These are phyloP conservation scores for Dicaeum eximium DNA, from an alignment of 2,113 vertebrate species.

Conservation along the genomic window DNA sequence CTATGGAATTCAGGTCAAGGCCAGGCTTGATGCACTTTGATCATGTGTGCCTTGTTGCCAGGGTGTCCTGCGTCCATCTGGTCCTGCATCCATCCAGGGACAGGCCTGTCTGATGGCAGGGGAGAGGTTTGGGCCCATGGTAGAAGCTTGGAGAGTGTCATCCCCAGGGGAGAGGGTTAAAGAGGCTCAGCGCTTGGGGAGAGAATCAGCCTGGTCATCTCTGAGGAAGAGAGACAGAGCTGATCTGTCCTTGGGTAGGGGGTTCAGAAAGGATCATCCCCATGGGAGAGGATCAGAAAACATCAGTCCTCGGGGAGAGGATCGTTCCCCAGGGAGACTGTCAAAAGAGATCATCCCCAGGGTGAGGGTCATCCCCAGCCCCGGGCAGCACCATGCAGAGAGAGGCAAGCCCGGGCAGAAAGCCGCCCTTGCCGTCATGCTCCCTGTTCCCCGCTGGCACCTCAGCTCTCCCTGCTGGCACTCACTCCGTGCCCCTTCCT, in stretches of 20 bases:
- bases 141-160: background rate
- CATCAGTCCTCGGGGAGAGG: background rate
- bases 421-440: fast-evolving
- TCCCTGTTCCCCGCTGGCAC: fast-evolving
- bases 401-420: background rate
- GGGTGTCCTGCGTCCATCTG: background rate
- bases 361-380: background rate
- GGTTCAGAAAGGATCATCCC: background rate
- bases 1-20: background rate
- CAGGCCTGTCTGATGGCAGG: background rate
- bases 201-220: background rate
- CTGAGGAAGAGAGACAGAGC: background rate
- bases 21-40: background rate
- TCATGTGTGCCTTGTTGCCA: background rate
- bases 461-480: fast-evolving
- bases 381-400: background rate
- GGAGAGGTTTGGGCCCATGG: background rate
- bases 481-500: background rate
- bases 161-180: background rate
- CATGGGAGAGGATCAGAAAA: background rate
- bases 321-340: background rate
- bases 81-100: no score
- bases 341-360: no score
- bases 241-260: background rate
- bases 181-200: background rate